These are phyloP conservation scores for Mastomys natalensis DNA, from an alignment of 2,113 vertebrate genomes.

Conservation along the genomic window DNA sequence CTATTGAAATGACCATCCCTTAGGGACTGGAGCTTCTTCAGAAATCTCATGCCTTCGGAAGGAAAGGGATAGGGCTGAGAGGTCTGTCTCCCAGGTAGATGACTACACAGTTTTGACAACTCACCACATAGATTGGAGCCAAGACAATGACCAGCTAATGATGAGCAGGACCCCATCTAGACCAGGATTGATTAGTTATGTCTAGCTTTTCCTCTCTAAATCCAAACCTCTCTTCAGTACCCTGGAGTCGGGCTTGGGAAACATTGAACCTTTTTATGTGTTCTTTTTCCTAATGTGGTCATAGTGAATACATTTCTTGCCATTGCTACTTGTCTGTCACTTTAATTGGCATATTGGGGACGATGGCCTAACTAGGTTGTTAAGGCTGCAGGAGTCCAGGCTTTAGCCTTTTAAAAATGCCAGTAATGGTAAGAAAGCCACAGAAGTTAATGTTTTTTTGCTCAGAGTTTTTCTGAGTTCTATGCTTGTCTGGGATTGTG, in stretches of 20 bases:
- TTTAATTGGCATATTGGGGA: background rate
- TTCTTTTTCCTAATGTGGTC: background rate
- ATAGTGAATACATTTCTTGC: background rate
- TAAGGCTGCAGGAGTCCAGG: background rate
- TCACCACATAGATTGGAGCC: background rate
- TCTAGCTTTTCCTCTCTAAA: background rate
- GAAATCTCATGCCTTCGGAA: background rate
- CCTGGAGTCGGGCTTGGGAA: background rate
- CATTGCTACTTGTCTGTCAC: background rate
- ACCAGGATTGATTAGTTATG: background rate
- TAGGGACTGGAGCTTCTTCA: background rate
- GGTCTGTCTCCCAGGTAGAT: background rate
- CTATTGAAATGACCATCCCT: background rate
- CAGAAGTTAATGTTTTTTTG: background rate
- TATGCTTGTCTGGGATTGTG: background rate
- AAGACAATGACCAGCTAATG: background rate
- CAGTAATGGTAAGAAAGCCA: background rate
- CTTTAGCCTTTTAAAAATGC: background rate
- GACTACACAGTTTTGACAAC: background rate
- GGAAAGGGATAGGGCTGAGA: background rate
- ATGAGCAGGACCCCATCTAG: background rate
- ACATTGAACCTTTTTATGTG: background rate
- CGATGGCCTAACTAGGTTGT: background rate
- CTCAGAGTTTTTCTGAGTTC: background rate
- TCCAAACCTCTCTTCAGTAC: background rate